phyloP scores from a whole-genome alignment of 2,113 vertebrate species.

The Platichthys stellatus region DNA sequence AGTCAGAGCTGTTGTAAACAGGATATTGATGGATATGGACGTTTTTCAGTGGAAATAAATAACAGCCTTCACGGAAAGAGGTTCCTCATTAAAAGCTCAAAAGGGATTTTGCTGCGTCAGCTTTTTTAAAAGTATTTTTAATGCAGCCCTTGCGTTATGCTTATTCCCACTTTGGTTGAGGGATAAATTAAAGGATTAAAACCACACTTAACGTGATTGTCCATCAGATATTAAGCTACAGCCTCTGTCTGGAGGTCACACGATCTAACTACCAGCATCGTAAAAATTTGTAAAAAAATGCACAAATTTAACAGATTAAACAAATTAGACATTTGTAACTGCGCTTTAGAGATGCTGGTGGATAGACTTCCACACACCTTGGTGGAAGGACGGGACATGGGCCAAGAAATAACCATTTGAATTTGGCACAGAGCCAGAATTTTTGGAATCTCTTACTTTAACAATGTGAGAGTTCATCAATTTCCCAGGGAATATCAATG shows the following conservation, averaged over 20 bases:
- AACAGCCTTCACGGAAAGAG: conserved; percentile 18
- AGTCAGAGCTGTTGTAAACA: conserved; percentile 41
- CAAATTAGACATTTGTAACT: background rate
- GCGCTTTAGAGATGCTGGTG: too few relatives aligned
- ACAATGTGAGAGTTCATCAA: too few relatives aligned
- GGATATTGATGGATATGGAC: conserved; percentile 30
- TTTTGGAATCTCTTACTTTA: too few relatives aligned
- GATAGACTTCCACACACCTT: too few relatives aligned
- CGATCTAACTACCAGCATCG: background rate
- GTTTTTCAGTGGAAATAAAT: conserved; percentile 29
- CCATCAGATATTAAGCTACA: background rate
- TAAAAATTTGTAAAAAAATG: too few relatives aligned
- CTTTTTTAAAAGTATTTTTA: background rate
- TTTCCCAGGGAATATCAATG: too few relatives aligned
- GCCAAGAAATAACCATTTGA: too few relatives aligned
- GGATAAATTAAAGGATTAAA: background rate
- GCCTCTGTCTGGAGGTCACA: background rate
- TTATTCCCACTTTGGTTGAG: background rate
- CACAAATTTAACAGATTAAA: background rate
- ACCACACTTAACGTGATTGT: background rate
- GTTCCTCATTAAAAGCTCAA: conserved; percentile 36
- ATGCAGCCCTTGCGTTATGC: background rate
- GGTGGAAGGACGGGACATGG: too few relatives aligned
- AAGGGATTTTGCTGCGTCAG: conserved; percentile 32
- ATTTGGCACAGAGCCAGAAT: conserved; percentile 44